Conservation (phyloP, 2,888 invertebrate genomes). For the Bellardia bayeri region DNA sequence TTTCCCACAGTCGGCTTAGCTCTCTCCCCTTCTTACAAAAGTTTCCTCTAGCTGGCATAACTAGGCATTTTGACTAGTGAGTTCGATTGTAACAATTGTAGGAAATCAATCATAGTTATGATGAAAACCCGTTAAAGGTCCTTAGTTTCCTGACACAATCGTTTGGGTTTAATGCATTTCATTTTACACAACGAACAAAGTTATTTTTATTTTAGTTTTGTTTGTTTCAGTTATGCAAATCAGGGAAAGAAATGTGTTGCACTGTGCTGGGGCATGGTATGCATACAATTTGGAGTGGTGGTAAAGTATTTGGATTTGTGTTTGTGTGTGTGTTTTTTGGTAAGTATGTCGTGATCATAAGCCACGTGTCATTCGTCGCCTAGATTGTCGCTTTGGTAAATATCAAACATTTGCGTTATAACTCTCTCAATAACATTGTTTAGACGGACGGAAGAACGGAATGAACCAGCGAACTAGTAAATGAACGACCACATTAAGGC, state of each 20-base stretch:
- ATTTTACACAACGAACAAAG: conserved; percentile 12
- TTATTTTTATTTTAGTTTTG: background rate
- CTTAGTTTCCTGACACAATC: conserved; percentile 64
- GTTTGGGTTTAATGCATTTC: conserved; percentile 36
- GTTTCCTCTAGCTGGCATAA: background rate
- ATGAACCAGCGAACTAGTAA: conserved; percentile 14
- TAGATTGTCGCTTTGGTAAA: conserved; percentile 65
- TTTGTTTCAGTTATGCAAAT: conserved; percentile 34
- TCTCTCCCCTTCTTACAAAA: background rate
- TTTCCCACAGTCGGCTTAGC: background rate
- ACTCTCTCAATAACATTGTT: conserved; percentile 61
- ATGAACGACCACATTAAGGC: conserved; percentile 59
- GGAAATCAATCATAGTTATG: conserved; percentile 65
- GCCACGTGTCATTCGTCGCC: conserved; percentile 74
- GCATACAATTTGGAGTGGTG: conserved; percentile 27
- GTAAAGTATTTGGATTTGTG: conserved; percentile 12
- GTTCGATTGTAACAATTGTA: conserved; percentile 21
- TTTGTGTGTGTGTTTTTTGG: conserved; percentile 10
- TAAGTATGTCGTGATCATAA: conserved; percentile 70
- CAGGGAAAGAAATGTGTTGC: conserved; percentile 43
- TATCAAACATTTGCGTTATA: conserved; percentile 70
- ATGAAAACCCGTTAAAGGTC: conserved; percentile 57
- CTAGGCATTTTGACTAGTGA: background rate
- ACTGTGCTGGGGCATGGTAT: conserved; percentile 22
- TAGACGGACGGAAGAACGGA: conserved; percentile 1